A percentile compares a stretch with the other conserved stretches of the same genome.
Evolutionary conservation across 2,797 vertebrate species (phyloP).

Genomic region (Mormyrops boulengeri): DNA sequence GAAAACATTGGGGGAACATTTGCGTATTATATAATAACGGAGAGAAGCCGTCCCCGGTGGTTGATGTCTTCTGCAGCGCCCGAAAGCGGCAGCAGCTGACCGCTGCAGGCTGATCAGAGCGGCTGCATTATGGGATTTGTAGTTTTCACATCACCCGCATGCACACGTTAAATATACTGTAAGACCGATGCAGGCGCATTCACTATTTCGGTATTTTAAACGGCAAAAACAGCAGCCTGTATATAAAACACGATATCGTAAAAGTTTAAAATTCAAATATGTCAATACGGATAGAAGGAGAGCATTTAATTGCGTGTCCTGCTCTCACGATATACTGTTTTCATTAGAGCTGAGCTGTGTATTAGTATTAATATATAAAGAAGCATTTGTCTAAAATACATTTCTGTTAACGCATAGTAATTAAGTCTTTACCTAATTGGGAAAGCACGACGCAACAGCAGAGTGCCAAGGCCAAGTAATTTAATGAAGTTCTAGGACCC

Average conservation of each 20-base stretch:
- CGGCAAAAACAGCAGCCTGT: not conserved
- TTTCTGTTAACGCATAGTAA: not conserved
- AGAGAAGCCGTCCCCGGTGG: conserved; percentile 29
- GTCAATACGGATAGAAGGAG: not conserved
- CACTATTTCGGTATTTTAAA: not conserved
- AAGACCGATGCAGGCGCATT: not conserved
- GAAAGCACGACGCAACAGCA: not conserved
- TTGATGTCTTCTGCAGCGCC: conserved; percentile 23
- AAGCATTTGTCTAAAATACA: not conserved
- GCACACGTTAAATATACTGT: not conserved
- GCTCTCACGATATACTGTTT: not conserved
- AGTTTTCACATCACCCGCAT: not conserved
- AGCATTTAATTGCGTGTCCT: not conserved
- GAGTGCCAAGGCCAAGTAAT: not conserved
- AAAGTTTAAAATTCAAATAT: not conserved
- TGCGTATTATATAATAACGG: conserved; percentile 8
- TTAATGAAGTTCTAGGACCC: not conserved
- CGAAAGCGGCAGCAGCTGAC: conserved; percentile 31
- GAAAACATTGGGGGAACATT: conserved; percentile 10
- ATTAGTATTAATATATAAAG: not conserved
- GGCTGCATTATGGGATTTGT: conserved; percentile 15
- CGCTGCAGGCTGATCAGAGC: not conserved
- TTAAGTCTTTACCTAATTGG: not conserved
- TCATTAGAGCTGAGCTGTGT: not conserved
- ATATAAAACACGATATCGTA: not conserved